Evolutionary conservation across 2,888 invertebrate genomes (phyloP).

Genomic region (Artemia sinica): DNA sequence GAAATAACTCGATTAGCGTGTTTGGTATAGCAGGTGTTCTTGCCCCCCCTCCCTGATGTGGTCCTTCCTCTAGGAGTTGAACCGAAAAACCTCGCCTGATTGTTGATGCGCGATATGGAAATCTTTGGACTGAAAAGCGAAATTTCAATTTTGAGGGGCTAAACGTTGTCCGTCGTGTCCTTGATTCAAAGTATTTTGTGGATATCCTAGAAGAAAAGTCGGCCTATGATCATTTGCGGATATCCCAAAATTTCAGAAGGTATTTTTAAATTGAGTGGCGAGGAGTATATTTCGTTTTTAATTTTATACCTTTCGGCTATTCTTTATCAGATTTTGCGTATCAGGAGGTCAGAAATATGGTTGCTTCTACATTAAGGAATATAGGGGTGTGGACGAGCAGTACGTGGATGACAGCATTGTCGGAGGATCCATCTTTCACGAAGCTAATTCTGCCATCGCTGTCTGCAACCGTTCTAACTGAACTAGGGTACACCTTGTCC

Average conservation of each 20-base stretch:
- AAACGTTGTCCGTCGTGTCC: neutral
- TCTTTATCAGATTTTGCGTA: neutral
- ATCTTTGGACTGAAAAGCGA: neutral
- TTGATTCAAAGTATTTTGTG: neutral
- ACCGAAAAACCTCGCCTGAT: neutral
- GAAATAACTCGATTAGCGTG: neutral
- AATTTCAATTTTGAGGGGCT: neutral
- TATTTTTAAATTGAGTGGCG: neutral
- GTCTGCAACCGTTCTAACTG: neutral
- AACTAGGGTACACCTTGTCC: neutral
- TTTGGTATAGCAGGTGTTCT: neutral
- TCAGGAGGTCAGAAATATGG: neutral
- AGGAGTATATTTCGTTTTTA: neutral
- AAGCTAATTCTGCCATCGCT: neutral
- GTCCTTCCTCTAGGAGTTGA: neutral
- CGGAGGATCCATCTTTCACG: neutral
- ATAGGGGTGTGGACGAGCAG: neutral
- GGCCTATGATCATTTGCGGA: neutral
- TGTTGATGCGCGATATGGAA: neutral
- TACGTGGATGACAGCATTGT: neutral
- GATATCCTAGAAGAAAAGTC: neutral
- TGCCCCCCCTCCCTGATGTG: neutral
- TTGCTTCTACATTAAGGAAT: neutral
- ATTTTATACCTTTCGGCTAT: slow-evolving; percentile 5
- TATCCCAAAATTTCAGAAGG: neutral